Evolutionary conservation across 2,888 invertebrate genomes (phyloP).

Genomic region (Cecidostiba fungosa): DNA sequence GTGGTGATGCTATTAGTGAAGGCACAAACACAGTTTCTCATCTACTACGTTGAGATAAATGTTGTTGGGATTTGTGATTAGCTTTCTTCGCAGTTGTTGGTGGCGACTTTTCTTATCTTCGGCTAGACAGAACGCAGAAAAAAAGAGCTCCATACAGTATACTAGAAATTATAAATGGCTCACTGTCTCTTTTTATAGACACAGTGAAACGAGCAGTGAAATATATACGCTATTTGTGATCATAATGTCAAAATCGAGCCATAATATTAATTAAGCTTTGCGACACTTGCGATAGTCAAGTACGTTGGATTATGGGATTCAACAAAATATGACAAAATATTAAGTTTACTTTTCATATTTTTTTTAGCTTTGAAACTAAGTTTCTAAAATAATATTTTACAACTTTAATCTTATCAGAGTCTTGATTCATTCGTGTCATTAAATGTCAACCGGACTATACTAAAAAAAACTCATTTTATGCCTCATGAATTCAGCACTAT

Average conservation of each 20-base stretch:
- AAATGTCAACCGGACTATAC: neutral
- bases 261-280: neutral
- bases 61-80: slow-evolving; percentile 30
- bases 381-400: slow-evolving; percentile 4
- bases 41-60: neutral
- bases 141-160: neutral
- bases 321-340: neutral
- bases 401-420: slow-evolving; percentile 44
- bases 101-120: slow-evolving; percentile 48
- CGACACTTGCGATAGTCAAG: neutral
- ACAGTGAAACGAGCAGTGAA: no score
- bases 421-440: slow-evolving; percentile 34
- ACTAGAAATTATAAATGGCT: neutral
- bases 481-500: neutral
- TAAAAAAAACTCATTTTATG: slow-evolving; percentile 23
- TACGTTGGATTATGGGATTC: neutral
- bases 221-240: neutral
- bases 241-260: neutral
- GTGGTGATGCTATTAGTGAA: neutral
- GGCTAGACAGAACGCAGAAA: slow-evolving; percentile 23
- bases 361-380: neutral
- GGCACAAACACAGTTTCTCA: neutral
- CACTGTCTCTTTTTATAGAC: slow-evolving; percentile 22
- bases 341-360: neutral
- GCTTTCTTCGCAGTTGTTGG: slow-evolving; percentile 41